Conservation (phyloP, 2,888 invertebrate genomes). For the Chydorus sphaericus region DNA sequence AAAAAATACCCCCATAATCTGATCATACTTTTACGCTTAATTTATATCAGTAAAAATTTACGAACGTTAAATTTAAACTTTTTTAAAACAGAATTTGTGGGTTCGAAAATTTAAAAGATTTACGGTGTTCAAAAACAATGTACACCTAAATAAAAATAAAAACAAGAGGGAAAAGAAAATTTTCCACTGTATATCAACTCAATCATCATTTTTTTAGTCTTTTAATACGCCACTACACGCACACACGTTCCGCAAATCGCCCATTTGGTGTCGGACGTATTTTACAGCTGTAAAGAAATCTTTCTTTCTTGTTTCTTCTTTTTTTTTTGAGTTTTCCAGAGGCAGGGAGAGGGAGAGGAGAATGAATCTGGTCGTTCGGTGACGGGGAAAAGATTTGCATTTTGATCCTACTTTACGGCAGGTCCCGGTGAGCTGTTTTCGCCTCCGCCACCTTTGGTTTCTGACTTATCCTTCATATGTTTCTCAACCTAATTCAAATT, state of each 20-base stretch:
- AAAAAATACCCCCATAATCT: no score
- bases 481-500: slow-evolving; percentile 26
- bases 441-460: background rate
- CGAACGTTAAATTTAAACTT: no score
- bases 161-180: background rate
- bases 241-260: slow-evolving; percentile 2
- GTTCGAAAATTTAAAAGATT: no score
- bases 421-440: background rate
- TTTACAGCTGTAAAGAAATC: slow-evolving; percentile 4
- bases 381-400: background rate
- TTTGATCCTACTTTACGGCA: background rate
- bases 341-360: background rate
- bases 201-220: no score
- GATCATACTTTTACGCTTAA: no score
- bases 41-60: no score
- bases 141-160: no score
- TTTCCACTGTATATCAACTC: slow-evolving; percentile 4
- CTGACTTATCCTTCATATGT: slow-evolving; percentile 25
- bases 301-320: slow-evolving; percentile 1
- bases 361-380: slow-evolving; percentile 3
- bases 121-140: no score
- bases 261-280: background rate
- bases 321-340: background rate
- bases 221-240: slow-evolving; percentile 6
- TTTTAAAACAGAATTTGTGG: no score